Conservation (phyloP, 2,888 invertebrate genomes). For the Synanthedon andrenaeformis region DNA sequence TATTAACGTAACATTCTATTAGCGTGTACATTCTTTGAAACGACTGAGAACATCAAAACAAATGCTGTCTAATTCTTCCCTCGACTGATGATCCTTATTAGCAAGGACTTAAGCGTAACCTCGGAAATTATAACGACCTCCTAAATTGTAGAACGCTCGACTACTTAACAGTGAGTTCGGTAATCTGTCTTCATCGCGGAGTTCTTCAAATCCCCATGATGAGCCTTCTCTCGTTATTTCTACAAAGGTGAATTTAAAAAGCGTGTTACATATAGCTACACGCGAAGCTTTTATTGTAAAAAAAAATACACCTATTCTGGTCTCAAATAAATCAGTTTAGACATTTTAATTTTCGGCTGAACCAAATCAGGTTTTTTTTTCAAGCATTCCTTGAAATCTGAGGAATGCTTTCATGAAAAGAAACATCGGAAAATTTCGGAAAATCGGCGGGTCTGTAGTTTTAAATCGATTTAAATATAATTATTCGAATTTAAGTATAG, state of each 20-base stretch:
- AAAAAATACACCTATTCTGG: too few relatives aligned
- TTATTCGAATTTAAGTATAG: too few relatives aligned
- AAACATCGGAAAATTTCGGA: too few relatives aligned
- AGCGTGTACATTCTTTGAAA: not conserved
- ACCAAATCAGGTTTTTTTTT: too few relatives aligned
- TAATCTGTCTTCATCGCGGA: slow-evolving; percentile 48
- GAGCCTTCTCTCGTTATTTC: not conserved
- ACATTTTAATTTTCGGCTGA: too few relatives aligned
- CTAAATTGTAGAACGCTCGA: slow-evolving; percentile 33
- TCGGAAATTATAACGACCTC: slow-evolving; percentile 62
- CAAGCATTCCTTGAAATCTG: too few relatives aligned
- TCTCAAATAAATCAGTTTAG: too few relatives aligned
- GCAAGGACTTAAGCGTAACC: slow-evolving; percentile 61
- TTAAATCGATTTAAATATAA: too few relatives aligned
- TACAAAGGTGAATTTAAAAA: not conserved
- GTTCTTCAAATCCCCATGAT: slow-evolving; percentile 3
- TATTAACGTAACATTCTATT: not conserved
- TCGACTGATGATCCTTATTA: slow-evolving; percentile 65
- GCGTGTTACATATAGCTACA: too few relatives aligned
- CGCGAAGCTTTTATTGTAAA: too few relatives aligned
- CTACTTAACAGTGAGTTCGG: slow-evolving; percentile 49
- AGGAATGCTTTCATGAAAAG: too few relatives aligned
- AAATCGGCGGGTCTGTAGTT: too few relatives aligned
- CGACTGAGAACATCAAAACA: slow-evolving; percentile 59
- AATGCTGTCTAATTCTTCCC: slow-evolving; percentile 59